Conservation (phyloP, 2,113 vertebrate species). For the Vimba vimba region DNA sequence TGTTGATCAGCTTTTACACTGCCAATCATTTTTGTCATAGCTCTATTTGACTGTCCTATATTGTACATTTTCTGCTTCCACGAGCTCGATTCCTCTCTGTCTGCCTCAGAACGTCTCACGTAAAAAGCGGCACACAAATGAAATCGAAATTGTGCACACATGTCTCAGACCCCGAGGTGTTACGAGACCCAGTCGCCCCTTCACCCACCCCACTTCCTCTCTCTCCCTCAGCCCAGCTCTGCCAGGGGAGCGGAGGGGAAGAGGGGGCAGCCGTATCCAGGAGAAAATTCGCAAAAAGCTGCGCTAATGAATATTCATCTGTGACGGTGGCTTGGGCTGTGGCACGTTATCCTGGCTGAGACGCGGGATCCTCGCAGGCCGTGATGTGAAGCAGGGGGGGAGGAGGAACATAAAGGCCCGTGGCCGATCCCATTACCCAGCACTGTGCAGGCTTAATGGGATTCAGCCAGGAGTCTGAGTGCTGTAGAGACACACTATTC, state of each 20-base stretch:
- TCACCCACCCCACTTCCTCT: constrained; percentile 56
- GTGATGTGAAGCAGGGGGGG: constrained; percentile 23
- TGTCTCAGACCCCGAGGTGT: constrained; percentile 50
- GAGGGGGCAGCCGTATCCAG: constrained; percentile 50
- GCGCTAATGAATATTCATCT: constrained; percentile 65
- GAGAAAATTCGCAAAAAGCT: constrained; percentile 58
- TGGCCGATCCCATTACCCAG: constrained; percentile 65
- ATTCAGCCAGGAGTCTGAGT: constrained; percentile 62
- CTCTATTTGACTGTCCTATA: constrained; percentile 24
- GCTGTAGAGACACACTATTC: constrained; percentile 54
- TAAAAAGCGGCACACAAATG: constrained; percentile 30
- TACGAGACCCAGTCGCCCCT: constrained; percentile 52
- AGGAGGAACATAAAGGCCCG: constrained; percentile 60
- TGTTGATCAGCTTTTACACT: constrained; percentile 8
- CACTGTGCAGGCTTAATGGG: constrained; percentile 62
- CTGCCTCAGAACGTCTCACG: neutral
- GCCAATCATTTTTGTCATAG: constrained; percentile 14
- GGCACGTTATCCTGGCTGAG: constrained; percentile 61
- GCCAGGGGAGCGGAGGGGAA: constrained; percentile 46
- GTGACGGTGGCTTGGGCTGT: constrained; percentile 58
- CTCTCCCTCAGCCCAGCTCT: constrained; percentile 33
- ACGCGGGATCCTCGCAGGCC: constrained; percentile 41
- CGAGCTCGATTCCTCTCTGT: constrained; percentile 3
- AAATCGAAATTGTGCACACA: constrained; percentile 52
- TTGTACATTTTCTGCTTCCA: constrained; percentile 4